phyloP scores from a whole-genome alignment of 2,797 vertebrate species.

The Menidia menidia region DNA sequence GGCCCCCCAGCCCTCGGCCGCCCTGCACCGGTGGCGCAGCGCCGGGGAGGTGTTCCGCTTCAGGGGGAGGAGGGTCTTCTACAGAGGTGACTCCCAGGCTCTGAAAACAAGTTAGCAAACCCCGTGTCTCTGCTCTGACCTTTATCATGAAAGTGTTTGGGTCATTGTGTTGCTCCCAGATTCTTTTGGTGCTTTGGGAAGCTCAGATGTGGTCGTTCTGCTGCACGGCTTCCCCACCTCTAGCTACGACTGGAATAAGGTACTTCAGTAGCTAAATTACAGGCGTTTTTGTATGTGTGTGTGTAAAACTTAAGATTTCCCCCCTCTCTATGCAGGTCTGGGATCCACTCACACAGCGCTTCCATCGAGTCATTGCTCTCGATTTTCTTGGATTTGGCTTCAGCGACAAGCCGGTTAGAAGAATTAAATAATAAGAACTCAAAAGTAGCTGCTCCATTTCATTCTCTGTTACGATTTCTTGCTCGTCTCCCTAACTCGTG shows the following conservation, averaged over 20 bases:
- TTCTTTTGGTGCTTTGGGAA: conserved; percentile 88
- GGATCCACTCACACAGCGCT: conserved; percentile 91
- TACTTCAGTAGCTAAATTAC: conserved; percentile 49
- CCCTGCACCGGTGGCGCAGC: conserved; percentile 88
- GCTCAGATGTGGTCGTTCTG: conserved; percentile 89
- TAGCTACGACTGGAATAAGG: conserved; percentile 97
- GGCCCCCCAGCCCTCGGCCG: conserved; percentile 87
- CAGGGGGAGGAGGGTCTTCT: conserved; percentile 88
- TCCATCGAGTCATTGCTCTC: conserved; percentile 91
- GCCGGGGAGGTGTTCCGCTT: conserved; percentile 87
- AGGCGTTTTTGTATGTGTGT: not conserved
- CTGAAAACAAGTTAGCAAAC: not conserved
- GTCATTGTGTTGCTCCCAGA: conserved; percentile 74
- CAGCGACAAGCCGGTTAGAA: conserved; percentile 94
- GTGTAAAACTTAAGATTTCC: too few relatives aligned
- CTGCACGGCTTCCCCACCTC: conserved; percentile 96
- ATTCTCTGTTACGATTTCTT: too few relatives aligned
- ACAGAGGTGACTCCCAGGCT: conserved; percentile 82
- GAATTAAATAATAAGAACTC: not conserved
- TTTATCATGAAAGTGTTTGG: not conserved
- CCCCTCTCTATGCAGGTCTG: conserved; percentile 84
- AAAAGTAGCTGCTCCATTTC: too few relatives aligned
- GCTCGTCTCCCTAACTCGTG: not conserved
- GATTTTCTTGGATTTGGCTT: conserved; percentile 98
- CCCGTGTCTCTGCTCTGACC: not conserved